Base-by-base conservation (phyloP, 2,888 invertebrate genomes). In the Pomacea canaliculata region DNA sequence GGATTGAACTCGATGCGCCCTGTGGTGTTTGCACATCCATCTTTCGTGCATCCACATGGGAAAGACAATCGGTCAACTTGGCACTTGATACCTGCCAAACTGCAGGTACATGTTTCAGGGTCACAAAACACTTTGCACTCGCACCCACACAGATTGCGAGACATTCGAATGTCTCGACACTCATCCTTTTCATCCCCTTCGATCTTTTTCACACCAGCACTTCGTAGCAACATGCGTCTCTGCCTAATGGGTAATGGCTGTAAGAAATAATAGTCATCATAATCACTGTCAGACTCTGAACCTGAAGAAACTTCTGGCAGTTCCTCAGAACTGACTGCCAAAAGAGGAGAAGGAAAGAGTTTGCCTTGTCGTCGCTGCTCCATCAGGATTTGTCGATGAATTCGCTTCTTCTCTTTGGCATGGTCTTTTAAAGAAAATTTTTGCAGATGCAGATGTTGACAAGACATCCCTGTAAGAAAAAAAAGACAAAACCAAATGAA, bases 1-100 rank as follows among this genome's bases (percentile, higher is more conserved):
- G 98, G 97, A 91, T 98, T 98, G 90, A 99, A 99, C 91, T 98
- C 98, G 82, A 98, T 96, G 81, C 99, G 93, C 8, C 99, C 99
- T 69, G 95, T 94, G 0, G 95, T 94, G 90, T 99, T 99, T 79
- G 94, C 95, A 91, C 99, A 99, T 70, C 97, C 96, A 86, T 97
- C 97, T 84, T 96, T 94, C 4, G 96, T 95, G 91, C 98, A 99
- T 18, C 98, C 97, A 91, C 99, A 99, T 0, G 99, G 99, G 90
- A 98, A 99, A 89, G 96, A 97, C 79, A 96, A 93, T 79, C 98
- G 94, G 91, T 99, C 98, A 75, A 99, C 98, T 93, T 98, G 98
- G 91, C 98, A 99, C 92, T 98, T 97, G 83, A 99, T 98, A 80
- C 97, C 97, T 68, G 96, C 96, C 89, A 95, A 94, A 90, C 97